These are phyloP conservation scores for Lottia gigantea DNA, from an alignment of 2,888 invertebrate species.

Conservation along the genomic window DNA sequence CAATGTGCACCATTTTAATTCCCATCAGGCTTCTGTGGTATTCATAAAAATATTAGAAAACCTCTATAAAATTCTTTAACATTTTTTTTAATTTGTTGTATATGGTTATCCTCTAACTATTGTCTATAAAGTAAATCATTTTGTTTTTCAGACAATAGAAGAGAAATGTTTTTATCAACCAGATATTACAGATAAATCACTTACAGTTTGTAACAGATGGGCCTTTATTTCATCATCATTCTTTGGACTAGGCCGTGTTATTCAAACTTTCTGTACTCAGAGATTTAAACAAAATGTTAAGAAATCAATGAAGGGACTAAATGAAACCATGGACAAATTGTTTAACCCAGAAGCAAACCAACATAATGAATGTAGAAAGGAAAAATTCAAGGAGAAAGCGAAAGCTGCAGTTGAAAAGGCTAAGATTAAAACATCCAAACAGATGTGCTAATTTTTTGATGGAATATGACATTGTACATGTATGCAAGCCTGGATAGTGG, in stretches of 20 bases:
- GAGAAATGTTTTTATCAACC: slow-evolving; percentile 88
- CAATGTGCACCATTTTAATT: too few relatives aligned
- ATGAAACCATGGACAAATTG: slow-evolving; percentile 76
- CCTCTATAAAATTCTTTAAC: too few relatives aligned
- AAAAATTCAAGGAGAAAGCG: slow-evolving; percentile 82
- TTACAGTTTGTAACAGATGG: slow-evolving; percentile 82
- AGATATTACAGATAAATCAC: slow-evolving; percentile 76
- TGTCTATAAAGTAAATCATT: neutral
- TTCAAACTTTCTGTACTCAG: slow-evolving; percentile 89
- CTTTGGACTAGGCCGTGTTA: slow-evolving; percentile 86
- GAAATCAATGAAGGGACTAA: slow-evolving; percentile 87
- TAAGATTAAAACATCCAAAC: slow-evolving; percentile 65
- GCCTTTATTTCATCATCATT: slow-evolving; percentile 92
- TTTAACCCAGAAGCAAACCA: slow-evolving; percentile 37
- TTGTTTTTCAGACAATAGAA: slow-evolving; percentile 80
- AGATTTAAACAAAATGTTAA: slow-evolving; percentile 87
- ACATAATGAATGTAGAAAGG: slow-evolving; percentile 51
- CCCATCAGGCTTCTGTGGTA: too few relatives aligned
- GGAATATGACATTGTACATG: too few relatives aligned
- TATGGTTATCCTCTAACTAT: neutral
- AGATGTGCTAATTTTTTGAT: too few relatives aligned
- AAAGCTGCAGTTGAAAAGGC: slow-evolving; percentile 85
- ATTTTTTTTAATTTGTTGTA: too few relatives aligned
- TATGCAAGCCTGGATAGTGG: too few relatives aligned
- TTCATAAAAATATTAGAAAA: too few relatives aligned